Evolutionary conservation across 2,888 invertebrate genomes (phyloP).

Genomic region (Merodon equestris): DNA sequence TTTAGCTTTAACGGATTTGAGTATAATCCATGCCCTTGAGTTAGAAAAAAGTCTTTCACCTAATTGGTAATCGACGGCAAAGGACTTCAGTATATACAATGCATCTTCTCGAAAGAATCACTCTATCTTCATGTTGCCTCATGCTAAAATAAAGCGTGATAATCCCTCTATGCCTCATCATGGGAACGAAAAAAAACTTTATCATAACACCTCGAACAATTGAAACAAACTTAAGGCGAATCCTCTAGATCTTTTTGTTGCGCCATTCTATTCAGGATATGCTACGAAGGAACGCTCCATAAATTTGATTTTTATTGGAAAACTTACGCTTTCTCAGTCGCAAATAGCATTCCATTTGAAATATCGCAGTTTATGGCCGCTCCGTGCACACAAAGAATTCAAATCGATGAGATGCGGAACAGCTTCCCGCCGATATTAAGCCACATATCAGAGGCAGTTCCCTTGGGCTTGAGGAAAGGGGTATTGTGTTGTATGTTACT

Average conservation of each 20-base stretch:
- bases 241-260: slow-evolving; percentile 12
- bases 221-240: slow-evolving; percentile 43
- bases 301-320: slow-evolving; percentile 54
- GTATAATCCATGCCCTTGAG: slow-evolving; percentile 32
- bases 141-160: slow-evolving; percentile 26
- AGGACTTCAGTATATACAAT: neutral
- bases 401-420: slow-evolving; percentile 40
- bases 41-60: slow-evolving; percentile 17
- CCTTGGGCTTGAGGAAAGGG: slow-evolving; percentile 9
- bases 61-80: slow-evolving; percentile 33
- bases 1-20: slow-evolving; percentile 9
- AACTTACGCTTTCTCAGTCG: slow-evolving; percentile 42
- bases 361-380: slow-evolving; percentile 46
- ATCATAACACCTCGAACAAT: slow-evolving; percentile 42
- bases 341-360: slow-evolving; percentile 51
- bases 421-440: slow-evolving; percentile 41
- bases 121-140: too few species aligned
- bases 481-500: slow-evolving; percentile 20
- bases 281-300: neutral
- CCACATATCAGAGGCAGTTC: slow-evolving; percentile 30
- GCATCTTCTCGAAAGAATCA: too few species aligned
- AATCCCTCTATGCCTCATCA: slow-evolving; percentile 1
- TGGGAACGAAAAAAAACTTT: slow-evolving; percentile 18
- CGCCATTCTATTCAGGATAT: neutral
- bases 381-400: slow-evolving; percentile 40